Evolutionary conservation across 2,888 invertebrate genomes (phyloP).

Genomic region (Glyphotaelius pellucidus): DNA sequence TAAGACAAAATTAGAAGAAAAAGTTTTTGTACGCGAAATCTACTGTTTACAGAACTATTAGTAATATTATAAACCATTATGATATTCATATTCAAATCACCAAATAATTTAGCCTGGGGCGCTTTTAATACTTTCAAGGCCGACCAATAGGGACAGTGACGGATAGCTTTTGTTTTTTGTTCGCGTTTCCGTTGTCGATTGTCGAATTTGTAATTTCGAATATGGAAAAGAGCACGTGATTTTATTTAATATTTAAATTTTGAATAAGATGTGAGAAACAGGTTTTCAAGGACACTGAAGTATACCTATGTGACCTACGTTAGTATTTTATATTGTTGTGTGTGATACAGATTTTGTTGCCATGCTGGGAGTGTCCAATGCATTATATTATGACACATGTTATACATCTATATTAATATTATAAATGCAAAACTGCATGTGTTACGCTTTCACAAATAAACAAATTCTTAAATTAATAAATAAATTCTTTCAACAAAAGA

Average conservation of each 20-base stretch:
- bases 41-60: too few relatives aligned
- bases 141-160: background rate
- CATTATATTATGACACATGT: too few relatives aligned
- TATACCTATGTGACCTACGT: too few relatives aligned
- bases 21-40: too few relatives aligned
- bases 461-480: too few relatives aligned
- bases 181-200: background rate
- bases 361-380: background rate
- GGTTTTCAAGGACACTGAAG: background rate
- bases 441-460: too few relatives aligned
- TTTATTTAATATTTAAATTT: background rate
- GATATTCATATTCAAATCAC: too few relatives aligned
- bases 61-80: too few relatives aligned
- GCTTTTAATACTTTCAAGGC: background rate
- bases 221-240: background rate
- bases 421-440: too few relatives aligned
- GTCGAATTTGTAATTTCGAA: background rate
- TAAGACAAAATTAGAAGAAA: too few relatives aligned
- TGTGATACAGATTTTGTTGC: background rate
- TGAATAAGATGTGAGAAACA: background rate
- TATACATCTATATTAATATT: too few relatives aligned
- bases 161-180: background rate
- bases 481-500: too few relatives aligned
- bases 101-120: background rate
- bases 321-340: background rate